Conservation (phyloP, 2,888 invertebrate genomes). For the Hedychridium roseum region DNA sequence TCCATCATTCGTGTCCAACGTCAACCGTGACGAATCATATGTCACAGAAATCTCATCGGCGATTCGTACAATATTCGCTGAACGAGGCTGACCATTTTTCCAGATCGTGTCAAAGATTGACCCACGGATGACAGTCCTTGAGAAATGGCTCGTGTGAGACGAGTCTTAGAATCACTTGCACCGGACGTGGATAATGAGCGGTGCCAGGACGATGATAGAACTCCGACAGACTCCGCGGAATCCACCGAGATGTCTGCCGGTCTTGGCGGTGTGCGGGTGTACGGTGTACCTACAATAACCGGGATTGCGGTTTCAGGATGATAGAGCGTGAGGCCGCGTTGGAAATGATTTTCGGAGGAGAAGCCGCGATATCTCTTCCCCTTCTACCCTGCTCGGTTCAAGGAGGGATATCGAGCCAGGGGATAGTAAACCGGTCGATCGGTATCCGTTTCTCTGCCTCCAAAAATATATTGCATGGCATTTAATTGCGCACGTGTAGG, state of each 20-base stretch:
- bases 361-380: conserved; percentile 20
- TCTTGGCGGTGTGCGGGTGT: conserved; percentile 39
- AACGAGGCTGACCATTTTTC: conserved; percentile 7
- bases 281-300: conserved; percentile 54
- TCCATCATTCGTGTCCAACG: conserved; percentile 32
- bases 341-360: conserved; percentile 51
- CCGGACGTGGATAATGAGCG: conserved; percentile 58
- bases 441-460: too few relatives aligned
- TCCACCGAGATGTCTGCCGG: conserved; percentile 46
- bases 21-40: conserved; percentile 31
- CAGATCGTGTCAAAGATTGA: too few relatives aligned
- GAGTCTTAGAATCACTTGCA: conserved; percentile 49
- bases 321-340: conserved; percentile 54
- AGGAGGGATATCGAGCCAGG: too few relatives aligned
- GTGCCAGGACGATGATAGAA: too few relatives aligned
- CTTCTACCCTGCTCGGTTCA: too few relatives aligned
- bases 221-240: conserved; percentile 46
- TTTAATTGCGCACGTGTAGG: too few relatives aligned
- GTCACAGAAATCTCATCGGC: background rate
- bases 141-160: too few relatives aligned
- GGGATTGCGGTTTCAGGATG: conserved; percentile 56
- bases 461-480: too few relatives aligned
- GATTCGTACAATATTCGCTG: conserved; percentile 1
- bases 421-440: too few relatives aligned
- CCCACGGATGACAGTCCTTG: too few relatives aligned